Base-by-base conservation (phyloP, 2,888 invertebrate genomes). In the Nasonia oneida region DNA sequence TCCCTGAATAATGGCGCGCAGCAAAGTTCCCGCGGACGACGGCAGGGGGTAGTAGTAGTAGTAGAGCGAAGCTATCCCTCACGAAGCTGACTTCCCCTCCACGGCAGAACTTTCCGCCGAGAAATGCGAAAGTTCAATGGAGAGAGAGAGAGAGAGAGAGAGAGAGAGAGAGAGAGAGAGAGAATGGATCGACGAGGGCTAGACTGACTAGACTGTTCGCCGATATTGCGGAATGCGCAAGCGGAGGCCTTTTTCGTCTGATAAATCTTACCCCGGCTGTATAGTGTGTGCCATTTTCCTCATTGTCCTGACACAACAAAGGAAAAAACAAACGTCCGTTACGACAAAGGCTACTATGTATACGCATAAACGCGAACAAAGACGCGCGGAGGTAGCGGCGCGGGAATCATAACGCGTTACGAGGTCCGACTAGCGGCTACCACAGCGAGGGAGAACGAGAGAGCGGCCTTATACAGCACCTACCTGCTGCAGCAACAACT, bases 101-200 rank as follows among this genome's bases (percentile, higher is more conserved):
- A 23, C 42, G 12, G 6, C 42, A 87, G 84, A 84, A 84, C 84
- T 88, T 87, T 81, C 87, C 84, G 81, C 83, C 81, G 91, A 92
- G 92, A 91, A 92, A 92, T 92, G 91, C 91, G 91, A 92, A 92
- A 92, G 92, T 92, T 92, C 89, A 92, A 91, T 91, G 91, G 91
- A 92, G 92, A 4, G 18, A 18, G 53, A 57, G 53, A 53, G 18
- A 14, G 53, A 53, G 53, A 18, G 53, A 53, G 57, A 57, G 18
- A 57, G 57, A 57, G 57, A 92, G 92, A 92, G 53, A 12, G 53
- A 53, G 53, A 53, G 53, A 53, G 57, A 57, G 18, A 57, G 57
- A 57, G 92, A 91, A 92, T 92, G 92, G 91, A 77, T 77, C 39
- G 77, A n/a, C 61, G 39, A 39, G 15, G 50, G 50, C 12, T 39